Percentiles rank a stretch among this genome's conserved stretches.
Conservation (phyloP, 1,140 invertebrate genomes). For the Pogonomyrmex californicus region DNA sequence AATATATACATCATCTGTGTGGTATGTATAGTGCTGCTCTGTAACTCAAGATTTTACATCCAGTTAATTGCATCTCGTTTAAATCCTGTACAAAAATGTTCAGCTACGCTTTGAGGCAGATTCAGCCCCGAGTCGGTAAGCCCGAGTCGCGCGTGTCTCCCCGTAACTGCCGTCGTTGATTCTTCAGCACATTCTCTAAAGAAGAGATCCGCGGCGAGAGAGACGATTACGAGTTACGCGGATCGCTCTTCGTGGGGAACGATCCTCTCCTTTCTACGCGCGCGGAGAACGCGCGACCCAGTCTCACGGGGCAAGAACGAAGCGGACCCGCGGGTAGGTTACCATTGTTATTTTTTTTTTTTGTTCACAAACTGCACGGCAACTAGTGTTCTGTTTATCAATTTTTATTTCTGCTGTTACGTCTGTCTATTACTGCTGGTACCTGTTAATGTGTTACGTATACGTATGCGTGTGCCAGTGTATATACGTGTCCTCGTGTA, state of each 20-base stretch:
- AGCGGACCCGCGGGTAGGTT: constrained; percentile 87
- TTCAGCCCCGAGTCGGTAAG: constrained; percentile 68
- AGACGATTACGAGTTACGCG: not conserved
- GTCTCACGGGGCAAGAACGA: constrained; percentile 84
- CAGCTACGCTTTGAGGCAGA: constrained; percentile 78
- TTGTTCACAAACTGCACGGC: constrained; percentile 84
- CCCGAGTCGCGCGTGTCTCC: constrained; percentile 65
- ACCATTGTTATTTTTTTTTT: constrained; percentile 78
- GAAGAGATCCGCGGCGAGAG: not conserved
- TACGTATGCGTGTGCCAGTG: constrained; percentile 70
- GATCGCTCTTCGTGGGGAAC: not conserved
- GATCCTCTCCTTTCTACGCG: not conserved
- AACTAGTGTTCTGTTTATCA: constrained; percentile 81
- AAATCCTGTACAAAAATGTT: constrained; percentile 87
- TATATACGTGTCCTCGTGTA: constrained; percentile 64
- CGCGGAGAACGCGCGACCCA: constrained; percentile 70
- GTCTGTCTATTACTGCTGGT: constrained; percentile 77
- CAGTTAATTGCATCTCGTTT: constrained; percentile 81
- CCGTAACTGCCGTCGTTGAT: constrained; percentile 9
- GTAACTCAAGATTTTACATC: constrained; percentile 87
- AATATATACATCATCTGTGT: constrained; percentile 88
- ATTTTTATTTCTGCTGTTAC: constrained; percentile 76
- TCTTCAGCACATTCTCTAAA: not conserved
- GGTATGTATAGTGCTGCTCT: constrained; percentile 88
- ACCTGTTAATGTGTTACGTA: constrained; percentile 72